These are phyloP conservation scores for Seison nebaliae DNA, from an alignment of 1,140 invertebrate species.

Conservation along the genomic window DNA sequence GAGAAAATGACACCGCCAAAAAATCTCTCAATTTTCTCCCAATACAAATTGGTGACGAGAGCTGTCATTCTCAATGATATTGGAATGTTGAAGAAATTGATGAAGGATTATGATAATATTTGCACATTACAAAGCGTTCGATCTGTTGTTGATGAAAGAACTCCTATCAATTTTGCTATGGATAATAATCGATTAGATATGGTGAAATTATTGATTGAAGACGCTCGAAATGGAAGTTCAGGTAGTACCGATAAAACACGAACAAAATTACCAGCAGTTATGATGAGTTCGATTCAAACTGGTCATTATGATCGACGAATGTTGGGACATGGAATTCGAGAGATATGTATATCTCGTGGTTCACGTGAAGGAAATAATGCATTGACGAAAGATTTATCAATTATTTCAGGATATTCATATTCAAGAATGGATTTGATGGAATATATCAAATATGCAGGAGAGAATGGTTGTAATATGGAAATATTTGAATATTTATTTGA, in stretches of 20 bases:
- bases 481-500: slow-evolving; percentile 16
- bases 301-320: slow-evolving; percentile 20
- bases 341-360: slow-evolving; percentile 24
- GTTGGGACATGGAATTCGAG: slow-evolving; percentile 22
- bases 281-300: slow-evolving; percentile 5
- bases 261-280: slow-evolving; percentile 14
- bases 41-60: slow-evolving; percentile 27
- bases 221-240: slow-evolving; percentile 16
- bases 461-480: slow-evolving; percentile 15
- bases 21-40: slow-evolving; percentile 25
- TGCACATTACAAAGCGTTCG: slow-evolving; percentile 16
- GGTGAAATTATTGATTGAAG: slow-evolving; percentile 20
- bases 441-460: slow-evolving; percentile 12
- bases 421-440: slow-evolving; percentile 13
- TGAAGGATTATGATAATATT: slow-evolving; percentile 22
- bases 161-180: slow-evolving; percentile 24
- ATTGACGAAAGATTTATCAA: slow-evolving; percentile 16
- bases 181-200: slow-evolving; percentile 20
- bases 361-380: slow-evolving; percentile 31
- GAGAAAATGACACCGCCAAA: slow-evolving; percentile 25
- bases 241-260: slow-evolving; percentile 18
- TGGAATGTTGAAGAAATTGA: slow-evolving; percentile 19
- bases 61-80: slow-evolving; percentile 24
- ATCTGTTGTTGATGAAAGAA: slow-evolving; percentile 14
- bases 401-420: slow-evolving; percentile 4